These are phyloP conservation scores for Celastrina argiolus DNA, from an alignment of 2,888 invertebrate genomes.

Conservation along the genomic window DNA sequence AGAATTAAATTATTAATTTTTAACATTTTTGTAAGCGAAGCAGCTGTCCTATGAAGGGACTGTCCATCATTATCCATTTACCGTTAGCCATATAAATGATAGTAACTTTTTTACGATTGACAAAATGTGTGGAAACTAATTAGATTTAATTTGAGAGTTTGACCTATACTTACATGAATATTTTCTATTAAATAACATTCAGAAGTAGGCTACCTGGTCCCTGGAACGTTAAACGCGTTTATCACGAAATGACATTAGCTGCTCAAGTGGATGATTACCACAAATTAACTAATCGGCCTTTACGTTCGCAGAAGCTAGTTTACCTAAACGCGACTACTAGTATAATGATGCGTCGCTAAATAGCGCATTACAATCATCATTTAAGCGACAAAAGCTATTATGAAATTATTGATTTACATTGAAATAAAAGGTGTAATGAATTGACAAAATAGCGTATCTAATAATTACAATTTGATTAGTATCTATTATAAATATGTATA, in stretches of 20 bases:
- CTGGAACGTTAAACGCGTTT: not conserved
- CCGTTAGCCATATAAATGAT: too few relatives aligned
- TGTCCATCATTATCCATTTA: too few relatives aligned
- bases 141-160: not conserved
- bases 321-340: not conserved
- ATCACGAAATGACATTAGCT: not conserved
- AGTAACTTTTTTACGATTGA: too few relatives aligned
- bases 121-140: not conserved
- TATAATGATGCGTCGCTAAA: not conserved
- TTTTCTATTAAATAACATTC: not conserved
- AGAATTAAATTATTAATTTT: too few relatives aligned
- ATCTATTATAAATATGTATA: too few relatives aligned
- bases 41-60: too few relatives aligned
- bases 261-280: not conserved
- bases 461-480: not conserved
- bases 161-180: not conserved
- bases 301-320: not conserved
- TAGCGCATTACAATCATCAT: not conserved
- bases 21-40: too few relatives aligned
- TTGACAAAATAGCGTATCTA: not conserved
- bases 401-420: not conserved
- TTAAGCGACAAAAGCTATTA: not conserved
- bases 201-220: constrained; percentile 9
- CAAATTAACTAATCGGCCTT: constrained; percentile 4
- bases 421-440: not conserved